These are phyloP conservation scores for Nothocercus nigrocapillus DNA, from an alignment of 2,113 vertebrate species.

Conservation along the genomic window DNA sequence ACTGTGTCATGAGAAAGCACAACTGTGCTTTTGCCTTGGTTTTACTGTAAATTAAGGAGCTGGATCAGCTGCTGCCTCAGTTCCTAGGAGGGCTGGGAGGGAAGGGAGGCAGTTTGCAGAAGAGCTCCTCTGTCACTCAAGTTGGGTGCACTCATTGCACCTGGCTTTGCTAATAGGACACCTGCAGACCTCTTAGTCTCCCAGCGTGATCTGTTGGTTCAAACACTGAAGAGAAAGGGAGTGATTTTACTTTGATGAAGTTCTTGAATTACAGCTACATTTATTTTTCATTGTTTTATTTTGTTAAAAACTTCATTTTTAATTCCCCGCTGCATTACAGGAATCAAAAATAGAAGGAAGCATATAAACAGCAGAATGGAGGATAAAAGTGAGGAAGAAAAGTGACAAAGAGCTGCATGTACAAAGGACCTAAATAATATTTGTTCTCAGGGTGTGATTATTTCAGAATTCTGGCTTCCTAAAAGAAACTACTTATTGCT, in stretches of 20 bases:
- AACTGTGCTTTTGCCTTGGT: neutral
- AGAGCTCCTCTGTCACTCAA: neutral
- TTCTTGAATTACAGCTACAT: neutral
- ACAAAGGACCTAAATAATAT: neutral
- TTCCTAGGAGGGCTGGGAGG: neutral
- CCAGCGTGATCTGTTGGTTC: neutral
- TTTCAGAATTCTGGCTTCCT: neutral
- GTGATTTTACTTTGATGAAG: neutral
- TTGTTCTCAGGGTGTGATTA: rapidly evolving
- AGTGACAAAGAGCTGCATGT: neutral
- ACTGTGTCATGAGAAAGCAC: neutral
- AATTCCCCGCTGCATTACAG: neutral
- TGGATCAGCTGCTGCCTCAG: rapidly evolving
- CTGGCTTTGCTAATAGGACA: neutral
- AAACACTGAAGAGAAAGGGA: neutral
- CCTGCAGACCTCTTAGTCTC: neutral
- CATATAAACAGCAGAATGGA: neutral
- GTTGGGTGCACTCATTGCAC: rapidly evolving
- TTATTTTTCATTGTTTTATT: neutral
- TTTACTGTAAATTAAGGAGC: rapidly evolving
- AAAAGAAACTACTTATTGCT: neutral
- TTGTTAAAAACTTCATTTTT: neutral
- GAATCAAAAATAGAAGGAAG: neutral
- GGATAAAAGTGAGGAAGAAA: neutral
- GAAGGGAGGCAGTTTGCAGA: neutral